Evolutionary conservation across 2,113 vertebrate genomes (phyloP).

Genomic region (Danio rerio): GRCz12tu NC_133180.1:77032501-77033000

Average conservation of each 20-base stretch:
- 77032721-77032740: slow-evolving; percentile 7
- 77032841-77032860: slow-evolving; percentile 39
- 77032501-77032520: not conserved
- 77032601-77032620: not conserved
- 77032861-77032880: slow-evolving; percentile 37
- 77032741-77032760: not conserved
- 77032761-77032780: not conserved
- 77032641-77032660: not conserved
- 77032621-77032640: not conserved
- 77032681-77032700: not conserved
- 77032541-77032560: not conserved
- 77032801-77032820: slow-evolving; percentile 11
- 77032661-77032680: not conserved
- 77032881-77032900: slow-evolving; percentile 38
- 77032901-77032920: slow-evolving; percentile 53
- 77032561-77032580: slow-evolving; percentile 6
- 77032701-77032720: slow-evolving; percentile 4
- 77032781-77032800: slow-evolving; percentile 12
- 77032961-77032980: not conserved
- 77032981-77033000: not conserved
- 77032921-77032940: slow-evolving; percentile 22
- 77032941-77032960: slow-evolving; percentile 52
- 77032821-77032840: slow-evolving; percentile 24
- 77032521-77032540: not conserved
- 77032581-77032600: slow-evolving; percentile 17